These are phyloP conservation scores for Micrastur ruficollis DNA, from an alignment of 2,797 vertebrate genomes.

Conservation along the genomic window DNA sequence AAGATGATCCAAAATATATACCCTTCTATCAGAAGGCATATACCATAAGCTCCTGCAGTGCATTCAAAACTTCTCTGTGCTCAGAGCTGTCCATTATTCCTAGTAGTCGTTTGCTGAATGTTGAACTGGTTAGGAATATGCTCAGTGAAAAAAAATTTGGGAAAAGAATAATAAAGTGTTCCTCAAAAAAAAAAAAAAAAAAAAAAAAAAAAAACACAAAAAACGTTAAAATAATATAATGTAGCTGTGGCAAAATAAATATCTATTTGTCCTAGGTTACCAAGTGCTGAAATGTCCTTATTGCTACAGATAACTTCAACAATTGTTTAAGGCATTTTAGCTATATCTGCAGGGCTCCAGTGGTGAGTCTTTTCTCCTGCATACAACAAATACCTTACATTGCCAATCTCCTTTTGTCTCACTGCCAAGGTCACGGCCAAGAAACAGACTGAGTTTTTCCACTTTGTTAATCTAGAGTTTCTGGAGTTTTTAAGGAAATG, in stretches of 20 bases:
- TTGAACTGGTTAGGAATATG: neutral
- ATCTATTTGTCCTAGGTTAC: neutral
- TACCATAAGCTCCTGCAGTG: neutral
- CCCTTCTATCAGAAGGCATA: neutral
- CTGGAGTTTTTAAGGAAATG: slow-evolving; percentile 48
- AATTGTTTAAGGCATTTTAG: neutral
- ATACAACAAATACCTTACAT: neutral
- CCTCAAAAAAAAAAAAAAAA: neutral
- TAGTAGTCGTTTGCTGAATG: neutral
- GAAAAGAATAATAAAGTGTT: neutral
- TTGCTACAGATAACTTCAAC: neutral
- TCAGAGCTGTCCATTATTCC: neutral
- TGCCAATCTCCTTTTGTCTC: slow-evolving; percentile 45
- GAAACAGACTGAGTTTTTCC: slow-evolving; percentile 42
- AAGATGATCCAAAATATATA: neutral
- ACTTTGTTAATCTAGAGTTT: slow-evolving; percentile 44
- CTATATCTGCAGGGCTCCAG: neutral
- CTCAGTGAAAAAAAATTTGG: neutral
- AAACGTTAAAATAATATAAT: neutral
- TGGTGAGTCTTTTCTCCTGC: neutral
- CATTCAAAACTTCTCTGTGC: neutral
- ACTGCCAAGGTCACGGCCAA: slow-evolving; percentile 56
- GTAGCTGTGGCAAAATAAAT: neutral
- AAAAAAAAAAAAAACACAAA: too few relatives aligned
- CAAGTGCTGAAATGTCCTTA: neutral